Percentiles rank a stretch among this genome's conserved stretches.
phyloP scores from a whole-genome alignment of 2,888 invertebrate genomes.

The Trichogramma dendrolimi region DNA sequence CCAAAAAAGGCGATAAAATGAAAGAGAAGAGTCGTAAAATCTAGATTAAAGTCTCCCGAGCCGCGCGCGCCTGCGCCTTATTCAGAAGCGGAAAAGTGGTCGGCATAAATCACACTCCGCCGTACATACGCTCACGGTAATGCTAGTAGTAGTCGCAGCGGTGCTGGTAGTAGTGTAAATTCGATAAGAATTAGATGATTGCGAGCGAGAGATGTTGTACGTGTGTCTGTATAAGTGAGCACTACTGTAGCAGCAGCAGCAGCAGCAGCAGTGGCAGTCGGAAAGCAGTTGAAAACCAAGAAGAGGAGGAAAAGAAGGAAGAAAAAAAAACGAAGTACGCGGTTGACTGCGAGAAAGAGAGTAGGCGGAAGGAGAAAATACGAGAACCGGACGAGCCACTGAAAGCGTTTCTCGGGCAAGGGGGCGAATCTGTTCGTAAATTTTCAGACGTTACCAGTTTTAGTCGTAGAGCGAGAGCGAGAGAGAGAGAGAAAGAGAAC shows the following conservation, averaged over 20 bases:
- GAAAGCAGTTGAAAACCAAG: neutral
- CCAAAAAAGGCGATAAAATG: no score
- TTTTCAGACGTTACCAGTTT: slow-evolving; percentile 28
- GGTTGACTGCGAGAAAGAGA: slow-evolving; percentile 20
- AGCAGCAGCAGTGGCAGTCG: slow-evolving; percentile 1
- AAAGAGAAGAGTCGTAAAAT: no score
- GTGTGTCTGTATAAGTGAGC: slow-evolving; percentile 2
- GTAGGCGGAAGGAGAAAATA: slow-evolving; percentile 18
- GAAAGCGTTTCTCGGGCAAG: slow-evolving; percentile 12
- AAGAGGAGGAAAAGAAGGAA: neutral
- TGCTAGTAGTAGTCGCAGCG: no score
- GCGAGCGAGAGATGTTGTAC: slow-evolving; percentile 3
- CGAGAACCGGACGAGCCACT: slow-evolving; percentile 24
- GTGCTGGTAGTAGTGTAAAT: slow-evolving; percentile 1
- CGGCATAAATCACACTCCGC: slow-evolving; percentile 11
- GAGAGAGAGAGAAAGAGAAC: slow-evolving; percentile 12
- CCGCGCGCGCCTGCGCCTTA: neutral
- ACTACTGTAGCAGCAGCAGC: slow-evolving; percentile 3
- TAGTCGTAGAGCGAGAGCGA: slow-evolving; percentile 6
- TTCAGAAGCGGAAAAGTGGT: slow-evolving; percentile 7
- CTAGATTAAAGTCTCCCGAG: no score
- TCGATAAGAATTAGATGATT: slow-evolving; percentile 25
- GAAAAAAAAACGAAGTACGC: slow-evolving; percentile 1
- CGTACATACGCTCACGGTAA: neutral
- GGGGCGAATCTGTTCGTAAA: slow-evolving; percentile 29